Conservation (phyloP, 2,797 vertebrate species). For the Hippoglossus hippoglossus region DNA sequence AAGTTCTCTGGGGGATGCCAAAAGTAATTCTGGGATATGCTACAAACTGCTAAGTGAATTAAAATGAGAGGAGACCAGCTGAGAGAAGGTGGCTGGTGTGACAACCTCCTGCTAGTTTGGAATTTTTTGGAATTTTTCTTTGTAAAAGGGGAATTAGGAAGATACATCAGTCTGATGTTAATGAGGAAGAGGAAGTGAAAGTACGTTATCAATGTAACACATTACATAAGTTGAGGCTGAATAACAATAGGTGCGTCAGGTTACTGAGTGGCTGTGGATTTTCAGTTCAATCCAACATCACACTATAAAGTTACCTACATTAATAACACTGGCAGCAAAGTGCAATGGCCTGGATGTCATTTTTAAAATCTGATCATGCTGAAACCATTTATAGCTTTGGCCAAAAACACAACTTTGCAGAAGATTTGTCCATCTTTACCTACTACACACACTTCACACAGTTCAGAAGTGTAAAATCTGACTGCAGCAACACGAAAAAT, state of each 20-base stretch:
- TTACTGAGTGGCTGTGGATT: background rate
- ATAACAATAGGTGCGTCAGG: background rate
- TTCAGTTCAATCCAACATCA: background rate
- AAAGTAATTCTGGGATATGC: background rate
- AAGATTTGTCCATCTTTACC: too few relatives aligned
- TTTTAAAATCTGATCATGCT: constrained; percentile 22
- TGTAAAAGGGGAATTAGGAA: constrained; percentile 9
- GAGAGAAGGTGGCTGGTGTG: too few relatives aligned
- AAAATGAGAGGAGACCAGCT: background rate
- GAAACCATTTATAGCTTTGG: background rate
- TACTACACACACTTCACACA: background rate
- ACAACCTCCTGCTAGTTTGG: background rate
- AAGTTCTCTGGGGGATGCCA: background rate
- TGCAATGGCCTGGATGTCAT: background rate
- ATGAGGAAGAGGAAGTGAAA: constrained; percentile 44
- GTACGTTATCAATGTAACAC: background rate
- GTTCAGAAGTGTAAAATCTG: background rate
- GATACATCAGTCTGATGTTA: background rate
- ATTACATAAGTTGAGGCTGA: background rate
- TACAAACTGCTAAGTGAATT: background rate
- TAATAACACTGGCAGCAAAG: background rate
- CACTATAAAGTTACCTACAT: background rate
- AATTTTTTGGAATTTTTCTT: too few relatives aligned
- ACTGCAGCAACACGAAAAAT: background rate
- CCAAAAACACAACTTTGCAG: background rate